A percentile compares a stretch with the other conserved stretches of the same genome.
These are phyloP conservation scores for Rhinoptilus africanus DNA, from an alignment of 2,113 vertebrate species.

Conservation along the genomic window DNA sequence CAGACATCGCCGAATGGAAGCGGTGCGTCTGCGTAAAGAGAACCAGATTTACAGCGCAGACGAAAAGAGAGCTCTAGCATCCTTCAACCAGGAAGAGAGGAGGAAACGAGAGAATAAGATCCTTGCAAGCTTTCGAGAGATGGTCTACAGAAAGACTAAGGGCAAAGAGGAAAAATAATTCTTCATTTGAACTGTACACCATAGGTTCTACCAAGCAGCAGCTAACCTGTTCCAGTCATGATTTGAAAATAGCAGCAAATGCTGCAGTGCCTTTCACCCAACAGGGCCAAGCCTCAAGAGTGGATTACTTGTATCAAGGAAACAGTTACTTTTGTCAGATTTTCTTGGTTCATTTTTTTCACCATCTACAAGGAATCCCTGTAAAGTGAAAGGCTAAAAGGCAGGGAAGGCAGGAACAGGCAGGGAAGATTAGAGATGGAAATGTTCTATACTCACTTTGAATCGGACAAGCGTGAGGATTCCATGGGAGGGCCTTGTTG, in stretches of 20 bases:
- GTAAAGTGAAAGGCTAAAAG: neutral
- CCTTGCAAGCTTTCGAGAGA: conserved; percentile 94
- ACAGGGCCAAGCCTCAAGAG: neutral
- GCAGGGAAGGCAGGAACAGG: neutral
- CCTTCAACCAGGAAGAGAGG: conserved; percentile 97
- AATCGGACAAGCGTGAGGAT: neutral
- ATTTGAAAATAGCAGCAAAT: conserved; percentile 16
- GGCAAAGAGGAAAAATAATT: conserved; percentile 92
- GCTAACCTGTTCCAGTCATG: neutral
- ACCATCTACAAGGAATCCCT: neutral
- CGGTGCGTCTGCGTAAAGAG: conserved; percentile 96
- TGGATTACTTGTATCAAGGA: neutral
- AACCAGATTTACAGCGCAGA: conserved; percentile 99
- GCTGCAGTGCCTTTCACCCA: conserved; percentile 53
- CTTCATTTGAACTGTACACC: neutral
- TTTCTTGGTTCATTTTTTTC: neutral
- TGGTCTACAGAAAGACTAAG: conserved; percentile 97
- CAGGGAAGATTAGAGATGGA: neutral
- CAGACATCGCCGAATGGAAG: conserved; percentile 97
- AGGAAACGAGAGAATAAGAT: conserved; percentile 97
- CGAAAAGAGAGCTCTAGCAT: conserved; percentile 93
- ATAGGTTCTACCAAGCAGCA: neutral
- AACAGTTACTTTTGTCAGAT: neutral
- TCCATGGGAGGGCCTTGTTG: neutral
- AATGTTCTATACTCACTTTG: accelerated